Conservation (phyloP, 2,113 vertebrate genomes). For the Rhagologus leucostigma region DNA sequence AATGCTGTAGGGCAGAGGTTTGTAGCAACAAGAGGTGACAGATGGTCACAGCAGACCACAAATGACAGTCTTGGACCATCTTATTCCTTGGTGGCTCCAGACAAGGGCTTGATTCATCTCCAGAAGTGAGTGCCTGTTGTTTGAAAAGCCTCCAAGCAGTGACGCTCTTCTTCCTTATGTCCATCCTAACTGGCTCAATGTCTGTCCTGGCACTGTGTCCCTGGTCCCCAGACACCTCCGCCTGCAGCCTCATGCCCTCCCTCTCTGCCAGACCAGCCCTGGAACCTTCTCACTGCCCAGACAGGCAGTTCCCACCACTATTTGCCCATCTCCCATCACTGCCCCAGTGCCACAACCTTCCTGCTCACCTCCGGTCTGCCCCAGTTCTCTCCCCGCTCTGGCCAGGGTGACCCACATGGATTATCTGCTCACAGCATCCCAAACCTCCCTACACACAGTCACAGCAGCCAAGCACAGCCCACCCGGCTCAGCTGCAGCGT, state of each 20-base stretch:
- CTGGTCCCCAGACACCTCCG: not conserved
- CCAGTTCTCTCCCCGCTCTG: not conserved
- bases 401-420: not conserved
- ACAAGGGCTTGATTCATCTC: not conserved
- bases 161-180: not conserved
- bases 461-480: not conserved
- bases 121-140: not conserved
- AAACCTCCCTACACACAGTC: not conserved
- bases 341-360: not conserved
- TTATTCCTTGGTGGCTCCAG: not conserved
- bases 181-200: not conserved
- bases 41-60: not conserved
- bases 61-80: not conserved
- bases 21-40: not conserved
- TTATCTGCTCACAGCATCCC: not conserved
- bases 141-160: not conserved
- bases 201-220: not conserved
- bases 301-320: not conserved
- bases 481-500: not conserved
- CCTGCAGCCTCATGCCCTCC: not conserved
- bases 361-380: not conserved
- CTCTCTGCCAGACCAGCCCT: not conserved
- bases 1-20: not conserved
- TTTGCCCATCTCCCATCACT: not conserved
- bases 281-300: not conserved